Evolutionary conservation across 2,113 vertebrate genomes (phyloP).

Genomic region (Catagonus wagneri): DNA sequence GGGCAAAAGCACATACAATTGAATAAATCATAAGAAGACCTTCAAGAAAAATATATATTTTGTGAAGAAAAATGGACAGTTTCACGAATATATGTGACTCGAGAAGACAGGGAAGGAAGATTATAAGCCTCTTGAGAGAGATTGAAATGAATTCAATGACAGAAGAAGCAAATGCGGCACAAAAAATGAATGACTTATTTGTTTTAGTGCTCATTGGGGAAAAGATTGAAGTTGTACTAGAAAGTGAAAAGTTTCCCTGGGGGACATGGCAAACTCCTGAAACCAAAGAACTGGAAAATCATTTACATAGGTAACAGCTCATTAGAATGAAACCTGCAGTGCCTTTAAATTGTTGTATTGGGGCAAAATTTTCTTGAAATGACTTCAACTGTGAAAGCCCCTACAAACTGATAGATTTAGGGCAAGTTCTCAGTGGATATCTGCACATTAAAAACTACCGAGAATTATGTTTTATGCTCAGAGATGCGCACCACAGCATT

Average conservation of each 20-base stretch:
- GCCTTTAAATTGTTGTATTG: conserved; percentile 19
- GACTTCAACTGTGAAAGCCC: not conserved
- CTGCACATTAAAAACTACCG: not conserved
- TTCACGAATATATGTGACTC: conserved; percentile 75
- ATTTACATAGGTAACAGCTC: conserved; percentile 60
- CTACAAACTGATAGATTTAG: not conserved
- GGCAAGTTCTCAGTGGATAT: not conserved
- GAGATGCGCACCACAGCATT: not conserved
- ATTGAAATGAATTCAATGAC: conserved; percentile 73
- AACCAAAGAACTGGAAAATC: conserved; percentile 65
- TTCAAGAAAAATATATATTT: conserved; percentile 62
- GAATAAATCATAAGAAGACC: conserved; percentile 68
- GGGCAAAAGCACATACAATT: conserved; percentile 52
- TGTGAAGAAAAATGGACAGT: conserved; percentile 67
- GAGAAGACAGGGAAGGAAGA: conserved; percentile 68
- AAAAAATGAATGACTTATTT: conserved; percentile 75
- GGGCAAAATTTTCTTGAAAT: conserved; percentile 9
- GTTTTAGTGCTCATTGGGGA: conserved; percentile 58
- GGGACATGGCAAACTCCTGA: conserved; percentile 62
- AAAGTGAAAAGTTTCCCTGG: conserved; percentile 46
- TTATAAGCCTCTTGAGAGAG: conserved; percentile 66
- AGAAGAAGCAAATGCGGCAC: conserved; percentile 71
- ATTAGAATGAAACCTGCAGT: conserved; percentile 18
- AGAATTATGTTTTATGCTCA: not conserved
- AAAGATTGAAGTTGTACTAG: conserved; percentile 56